These are phyloP conservation scores for Hydroisotoma schaefferi DNA, from an alignment of 2,888 invertebrate species.

Conservation along the genomic window DNA sequence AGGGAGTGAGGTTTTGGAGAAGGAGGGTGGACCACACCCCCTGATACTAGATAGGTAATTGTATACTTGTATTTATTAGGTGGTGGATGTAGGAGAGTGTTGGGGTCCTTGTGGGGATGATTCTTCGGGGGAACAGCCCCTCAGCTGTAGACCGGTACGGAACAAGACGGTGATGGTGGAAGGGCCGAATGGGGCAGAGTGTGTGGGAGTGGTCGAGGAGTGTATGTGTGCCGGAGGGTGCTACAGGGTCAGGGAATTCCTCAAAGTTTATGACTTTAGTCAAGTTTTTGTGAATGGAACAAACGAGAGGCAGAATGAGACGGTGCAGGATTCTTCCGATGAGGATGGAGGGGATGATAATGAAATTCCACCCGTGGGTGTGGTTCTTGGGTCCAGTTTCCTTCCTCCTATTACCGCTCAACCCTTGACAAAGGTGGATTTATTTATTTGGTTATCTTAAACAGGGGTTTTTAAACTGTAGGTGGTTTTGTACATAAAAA, in stretches of 20 bases:
- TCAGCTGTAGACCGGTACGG: slow-evolving; percentile 45
- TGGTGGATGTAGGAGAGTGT: slow-evolving; percentile 40
- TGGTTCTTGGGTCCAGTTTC: too few relatives aligned
- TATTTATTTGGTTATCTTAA: too few relatives aligned
- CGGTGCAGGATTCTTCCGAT: too few relatives aligned
- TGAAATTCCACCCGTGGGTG: too few relatives aligned
- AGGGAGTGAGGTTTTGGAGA: too few relatives aligned
- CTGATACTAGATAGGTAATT: neutral
- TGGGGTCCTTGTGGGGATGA: slow-evolving; percentile 29
- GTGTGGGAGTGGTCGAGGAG: slow-evolving; percentile 53
- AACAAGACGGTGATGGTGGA: slow-evolving; percentile 47
- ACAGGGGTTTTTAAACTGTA: too few relatives aligned
- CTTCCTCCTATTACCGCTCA: too few relatives aligned
- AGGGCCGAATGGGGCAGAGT: slow-evolving; percentile 49
- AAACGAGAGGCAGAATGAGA: slow-evolving; percentile 7
- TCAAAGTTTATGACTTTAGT: slow-evolving; percentile 55
- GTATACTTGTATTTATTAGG: neutral
- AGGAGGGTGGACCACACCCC: too few relatives aligned
- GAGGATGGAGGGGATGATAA: too few relatives aligned
- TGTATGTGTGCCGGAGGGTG: slow-evolving; percentile 54
- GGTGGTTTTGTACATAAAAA: too few relatives aligned
- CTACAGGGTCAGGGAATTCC: slow-evolving; percentile 53
- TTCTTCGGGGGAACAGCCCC: slow-evolving; percentile 38
- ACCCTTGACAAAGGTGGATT: slow-evolving; percentile 4
- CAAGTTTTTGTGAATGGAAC: too few relatives aligned